Evolutionary conservation across 2,888 invertebrate species (phyloP).

Genomic region (Laspeyria flexula): DNA sequence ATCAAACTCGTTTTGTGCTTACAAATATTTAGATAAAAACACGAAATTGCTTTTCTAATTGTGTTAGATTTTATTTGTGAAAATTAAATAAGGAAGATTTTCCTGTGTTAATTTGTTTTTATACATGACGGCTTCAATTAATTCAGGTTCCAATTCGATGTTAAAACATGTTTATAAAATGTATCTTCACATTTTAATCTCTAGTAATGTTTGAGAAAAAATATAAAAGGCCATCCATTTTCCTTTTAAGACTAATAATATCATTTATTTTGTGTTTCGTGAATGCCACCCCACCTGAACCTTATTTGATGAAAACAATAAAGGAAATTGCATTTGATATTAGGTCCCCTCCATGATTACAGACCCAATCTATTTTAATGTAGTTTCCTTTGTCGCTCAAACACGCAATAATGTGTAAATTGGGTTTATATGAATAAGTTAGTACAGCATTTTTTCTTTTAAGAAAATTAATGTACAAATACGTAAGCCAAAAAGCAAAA

Average conservation of each 20-base stretch:
- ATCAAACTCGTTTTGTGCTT: too few relatives aligned
- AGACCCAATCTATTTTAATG: constrained; percentile 64
- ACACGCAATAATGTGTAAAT: constrained; percentile 36
- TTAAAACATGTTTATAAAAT: too few relatives aligned
- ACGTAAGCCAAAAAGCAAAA: neutral
- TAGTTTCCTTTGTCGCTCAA: constrained; percentile 39
- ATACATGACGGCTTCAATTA: too few relatives aligned
- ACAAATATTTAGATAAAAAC: too few relatives aligned
- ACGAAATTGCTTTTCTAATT: too few relatives aligned
- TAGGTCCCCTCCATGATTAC: constrained; percentile 56
- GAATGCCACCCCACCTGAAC: constrained; percentile 50
- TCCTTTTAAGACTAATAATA: constrained; percentile 10
- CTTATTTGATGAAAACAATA: constrained; percentile 60
- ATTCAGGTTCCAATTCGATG: too few relatives aligned
- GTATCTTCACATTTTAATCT: too few relatives aligned
- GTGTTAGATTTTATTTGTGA: too few relatives aligned
- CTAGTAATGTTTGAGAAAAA: too few relatives aligned
- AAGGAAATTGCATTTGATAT: constrained; percentile 64
- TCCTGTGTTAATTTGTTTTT: too few relatives aligned
- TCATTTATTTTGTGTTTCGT: constrained; percentile 18
- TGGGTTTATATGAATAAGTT: constrained; percentile 13
- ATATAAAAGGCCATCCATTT: too few relatives aligned
- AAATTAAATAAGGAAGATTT: too few relatives aligned
- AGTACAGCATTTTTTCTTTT: constrained; percentile 2
- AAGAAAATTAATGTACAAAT: neutral